Evolutionary conservation across 2,888 invertebrate genomes (phyloP).

Genomic region (Polymixis flavicincta): DNA sequence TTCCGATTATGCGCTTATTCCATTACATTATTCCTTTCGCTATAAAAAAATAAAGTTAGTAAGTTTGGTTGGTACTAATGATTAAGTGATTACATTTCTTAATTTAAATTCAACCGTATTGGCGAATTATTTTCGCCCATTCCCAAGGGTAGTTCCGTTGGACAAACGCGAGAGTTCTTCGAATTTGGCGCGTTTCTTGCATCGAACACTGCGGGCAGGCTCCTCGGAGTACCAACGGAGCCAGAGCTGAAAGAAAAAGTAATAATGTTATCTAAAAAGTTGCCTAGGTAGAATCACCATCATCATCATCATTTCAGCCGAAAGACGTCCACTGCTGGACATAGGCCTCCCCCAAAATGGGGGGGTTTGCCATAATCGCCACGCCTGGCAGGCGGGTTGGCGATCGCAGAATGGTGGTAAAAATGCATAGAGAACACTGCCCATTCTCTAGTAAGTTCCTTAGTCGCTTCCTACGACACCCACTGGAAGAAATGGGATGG

Average conservation of each 20-base stretch:
- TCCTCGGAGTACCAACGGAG: conserved; percentile 93
- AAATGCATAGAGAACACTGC: too few relatives aligned
- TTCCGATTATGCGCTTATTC: conserved; percentile 23
- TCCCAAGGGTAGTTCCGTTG: conserved; percentile 94
- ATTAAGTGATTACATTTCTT: conserved; percentile 9
- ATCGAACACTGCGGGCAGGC: conserved; percentile 93
- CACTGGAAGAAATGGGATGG: too few relatives aligned
- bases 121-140: conserved; percentile 93
- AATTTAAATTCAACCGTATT: conserved; percentile 89
- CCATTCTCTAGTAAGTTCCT: too few relatives aligned
- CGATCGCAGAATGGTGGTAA: too few relatives aligned
- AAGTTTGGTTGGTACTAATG: conserved; percentile 38
- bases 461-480: too few relatives aligned
- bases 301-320: too few relatives aligned
- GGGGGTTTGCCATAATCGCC: too few relatives aligned
- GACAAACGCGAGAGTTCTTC: conserved; percentile 93
- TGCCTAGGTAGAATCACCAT: too few relatives aligned
- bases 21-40: conserved; percentile 26
- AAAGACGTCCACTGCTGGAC: too few relatives aligned
- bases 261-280: neutral
- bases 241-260: conserved; percentile 91
- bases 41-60: conserved; percentile 38
- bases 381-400: too few relatives aligned
- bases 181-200: conserved; percentile 93
- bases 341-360: too few relatives aligned